These are phyloP conservation scores for Enteromius thamalakanensis DNA, from an alignment of 2,797 vertebrate species.

Conservation along the genomic window DNA sequence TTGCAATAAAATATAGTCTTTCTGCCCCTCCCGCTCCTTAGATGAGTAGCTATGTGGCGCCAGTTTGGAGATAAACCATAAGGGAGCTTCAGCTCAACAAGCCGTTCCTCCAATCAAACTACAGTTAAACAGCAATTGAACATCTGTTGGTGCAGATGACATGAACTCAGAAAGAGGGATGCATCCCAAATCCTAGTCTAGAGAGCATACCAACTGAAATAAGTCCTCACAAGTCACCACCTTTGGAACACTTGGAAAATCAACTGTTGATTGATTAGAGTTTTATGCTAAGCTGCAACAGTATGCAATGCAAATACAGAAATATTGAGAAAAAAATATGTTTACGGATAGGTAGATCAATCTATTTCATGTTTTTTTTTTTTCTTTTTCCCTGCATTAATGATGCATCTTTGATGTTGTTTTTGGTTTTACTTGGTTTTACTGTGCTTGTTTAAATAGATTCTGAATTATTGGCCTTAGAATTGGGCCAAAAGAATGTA, in stretches of 20 bases:
- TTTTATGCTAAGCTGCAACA: no score
- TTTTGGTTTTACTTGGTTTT: neutral
- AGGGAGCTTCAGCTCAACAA: neutral
- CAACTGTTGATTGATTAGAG: neutral
- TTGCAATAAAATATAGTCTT: slow-evolving; percentile 62
- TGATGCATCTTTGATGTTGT: neutral
- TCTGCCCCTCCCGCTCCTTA: neutral
- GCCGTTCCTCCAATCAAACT: neutral
- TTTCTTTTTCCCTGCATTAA: no score
- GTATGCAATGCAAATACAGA: neutral
- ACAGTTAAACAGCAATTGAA: neutral
- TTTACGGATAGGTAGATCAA: neutral
- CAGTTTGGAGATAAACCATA: neutral
- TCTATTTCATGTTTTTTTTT: neutral
- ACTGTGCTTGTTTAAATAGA: neutral
- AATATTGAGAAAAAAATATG: neutral
- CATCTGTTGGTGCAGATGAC: neutral
- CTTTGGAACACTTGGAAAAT: neutral
- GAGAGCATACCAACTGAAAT: neutral
- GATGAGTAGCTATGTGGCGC: neutral
- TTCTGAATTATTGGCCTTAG: neutral
- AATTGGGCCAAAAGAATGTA: neutral
- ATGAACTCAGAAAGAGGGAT: neutral
- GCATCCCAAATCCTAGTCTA: neutral
- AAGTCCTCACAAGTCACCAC: no score